A percentile compares a stretch with the other conserved stretches of the same genome.
Evolutionary conservation across 1,140 invertebrate genomes (phyloP).

Genomic region (Thaumetopoea pityocampa): DNA sequence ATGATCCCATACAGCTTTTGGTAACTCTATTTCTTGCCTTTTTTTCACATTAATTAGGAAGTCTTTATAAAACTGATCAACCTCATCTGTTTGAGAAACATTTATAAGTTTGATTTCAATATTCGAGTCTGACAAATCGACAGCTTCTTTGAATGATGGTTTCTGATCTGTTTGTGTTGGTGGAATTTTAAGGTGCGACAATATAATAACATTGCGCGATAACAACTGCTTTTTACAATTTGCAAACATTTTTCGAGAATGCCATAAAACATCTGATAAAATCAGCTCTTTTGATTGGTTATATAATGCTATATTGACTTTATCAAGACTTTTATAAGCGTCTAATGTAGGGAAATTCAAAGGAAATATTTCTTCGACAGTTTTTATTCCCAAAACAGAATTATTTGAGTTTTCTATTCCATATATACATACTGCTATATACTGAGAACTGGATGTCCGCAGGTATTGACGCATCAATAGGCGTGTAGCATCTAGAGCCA

Average conservation of each 20-base stretch:
- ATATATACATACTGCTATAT: constrained; percentile 49
- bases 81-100: constrained; percentile 33
- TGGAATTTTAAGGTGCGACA: constrained; percentile 41
- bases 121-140: constrained; percentile 49
- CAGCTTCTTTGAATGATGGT: constrained; percentile 43
- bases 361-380: constrained; percentile 48
- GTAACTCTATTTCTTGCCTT: constrained; percentile 34
- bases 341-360: constrained; percentile 39
- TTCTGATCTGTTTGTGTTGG: constrained; percentile 42
- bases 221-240: constrained; percentile 56
- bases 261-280: constrained; percentile 55
- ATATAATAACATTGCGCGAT: constrained; percentile 42
- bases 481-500: constrained; percentile 48
- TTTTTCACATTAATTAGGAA: constrained; percentile 48
- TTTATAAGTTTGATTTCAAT: constrained; percentile 57
- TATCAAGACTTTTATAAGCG: constrained; percentile 48
- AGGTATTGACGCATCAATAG: constrained; percentile 46
- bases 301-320: constrained; percentile 30
- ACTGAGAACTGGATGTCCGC: constrained; percentile 33
- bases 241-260: constrained; percentile 60
- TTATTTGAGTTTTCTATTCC: constrained; percentile 37
- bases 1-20: constrained; percentile 37
- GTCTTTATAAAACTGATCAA: constrained; percentile 48
- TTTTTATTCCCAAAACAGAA: constrained; percentile 35
- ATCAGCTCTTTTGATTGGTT: constrained; percentile 46